A percentile compares a stretch with the other conserved stretches of the same genome.
Evolutionary conservation across 2,113 vertebrate species (phyloP).

Genomic region (Orientallactaga bullata): DNA sequence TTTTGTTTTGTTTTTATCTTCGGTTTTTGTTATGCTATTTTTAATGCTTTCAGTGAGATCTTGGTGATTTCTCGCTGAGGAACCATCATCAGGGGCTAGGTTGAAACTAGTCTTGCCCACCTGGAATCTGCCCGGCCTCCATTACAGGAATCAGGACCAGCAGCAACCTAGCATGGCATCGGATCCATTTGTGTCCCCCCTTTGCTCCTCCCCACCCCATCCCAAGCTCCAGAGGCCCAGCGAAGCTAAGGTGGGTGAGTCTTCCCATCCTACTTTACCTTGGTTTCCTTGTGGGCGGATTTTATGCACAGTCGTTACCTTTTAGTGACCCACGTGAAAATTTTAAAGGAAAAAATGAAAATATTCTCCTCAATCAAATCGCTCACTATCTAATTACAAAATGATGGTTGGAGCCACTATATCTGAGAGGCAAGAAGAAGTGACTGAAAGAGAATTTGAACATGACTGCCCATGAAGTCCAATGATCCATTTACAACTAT

Average conservation of each 20-base stretch:
- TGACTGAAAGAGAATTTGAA: conserved; percentile 77
- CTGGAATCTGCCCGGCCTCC: conserved; percentile 64
- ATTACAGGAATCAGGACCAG: conserved; percentile 51
- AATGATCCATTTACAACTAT: conserved; percentile 76
- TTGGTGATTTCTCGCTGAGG: conserved; percentile 57
- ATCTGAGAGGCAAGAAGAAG: conserved; percentile 16
- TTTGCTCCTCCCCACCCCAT: neutral
- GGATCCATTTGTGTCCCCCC: conserved; percentile 10
- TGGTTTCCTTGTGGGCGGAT: conserved; percentile 75
- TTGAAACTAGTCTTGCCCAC: conserved; percentile 65
- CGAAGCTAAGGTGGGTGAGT: conserved; percentile 63
- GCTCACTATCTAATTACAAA: conserved; percentile 75
- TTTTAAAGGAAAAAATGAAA: conserved; percentile 34
- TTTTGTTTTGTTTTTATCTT: conserved; percentile 49
- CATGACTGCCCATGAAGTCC: conserved; percentile 85
- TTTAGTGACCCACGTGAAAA: conserved; percentile 77
- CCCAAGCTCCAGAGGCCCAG: conserved; percentile 61
- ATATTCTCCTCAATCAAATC: conserved; percentile 76
- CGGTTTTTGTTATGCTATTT: conserved; percentile 77
- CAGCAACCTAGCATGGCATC: conserved; percentile 49
- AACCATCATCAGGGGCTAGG: conserved; percentile 36
- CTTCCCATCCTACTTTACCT: conserved; percentile 62
- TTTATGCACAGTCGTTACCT: conserved; percentile 80
- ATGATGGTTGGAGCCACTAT: conserved; percentile 51
- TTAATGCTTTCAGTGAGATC: conserved; percentile 73